These are phyloP conservation scores for Drosophila lacteicornis DNA, from an alignment of 1,140 invertebrate species.

Conservation along the genomic window DNA sequence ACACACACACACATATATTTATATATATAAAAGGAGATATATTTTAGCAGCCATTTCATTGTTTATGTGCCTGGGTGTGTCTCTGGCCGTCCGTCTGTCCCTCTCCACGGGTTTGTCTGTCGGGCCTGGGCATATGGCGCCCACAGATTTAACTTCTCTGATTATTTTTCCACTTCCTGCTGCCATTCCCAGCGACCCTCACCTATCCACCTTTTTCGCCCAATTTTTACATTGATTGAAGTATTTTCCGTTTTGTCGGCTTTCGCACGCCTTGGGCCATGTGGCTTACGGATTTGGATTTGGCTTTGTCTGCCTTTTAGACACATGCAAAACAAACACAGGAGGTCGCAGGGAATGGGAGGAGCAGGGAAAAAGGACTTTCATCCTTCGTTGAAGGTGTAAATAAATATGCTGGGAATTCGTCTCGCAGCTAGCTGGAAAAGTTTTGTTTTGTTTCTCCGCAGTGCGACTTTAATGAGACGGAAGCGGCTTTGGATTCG, in stretches of 20 bases:
- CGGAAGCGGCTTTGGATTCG: conserved; percentile 67
- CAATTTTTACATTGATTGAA: conserved; percentile 82
- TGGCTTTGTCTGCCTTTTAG: conserved; percentile 69
- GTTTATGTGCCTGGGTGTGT: conserved; percentile 71
- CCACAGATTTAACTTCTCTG: conserved; percentile 81
- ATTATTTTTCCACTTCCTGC: conserved; percentile 73
- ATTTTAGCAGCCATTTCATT: conserved; percentile 74
- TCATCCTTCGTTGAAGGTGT: conserved; percentile 65
- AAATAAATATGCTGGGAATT: conserved; percentile 78
- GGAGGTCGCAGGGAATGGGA: background rate
- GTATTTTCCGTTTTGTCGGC: conserved; percentile 75
- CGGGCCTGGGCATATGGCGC: conserved; percentile 53
- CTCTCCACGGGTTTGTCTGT: conserved; percentile 14
- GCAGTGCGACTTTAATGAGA: conserved; percentile 68
- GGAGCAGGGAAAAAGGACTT: conserved; percentile 3
- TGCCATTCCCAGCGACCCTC: conserved; percentile 18
- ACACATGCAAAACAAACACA: conserved; percentile 74
- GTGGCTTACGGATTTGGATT: conserved; percentile 70
- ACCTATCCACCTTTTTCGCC: conserved; percentile 20
- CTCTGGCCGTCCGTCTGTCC: conserved; percentile 17
- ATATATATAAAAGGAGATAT: conserved; percentile 52
- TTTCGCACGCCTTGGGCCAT: conserved; percentile 75
- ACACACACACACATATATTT: background rate
- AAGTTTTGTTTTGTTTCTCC: conserved; percentile 40
- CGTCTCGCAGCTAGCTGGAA: conserved; percentile 43